Conservation (phyloP, 37 sponge, comb jelly and placozoan genomes). For the Oopsacas minuta region DNA sequence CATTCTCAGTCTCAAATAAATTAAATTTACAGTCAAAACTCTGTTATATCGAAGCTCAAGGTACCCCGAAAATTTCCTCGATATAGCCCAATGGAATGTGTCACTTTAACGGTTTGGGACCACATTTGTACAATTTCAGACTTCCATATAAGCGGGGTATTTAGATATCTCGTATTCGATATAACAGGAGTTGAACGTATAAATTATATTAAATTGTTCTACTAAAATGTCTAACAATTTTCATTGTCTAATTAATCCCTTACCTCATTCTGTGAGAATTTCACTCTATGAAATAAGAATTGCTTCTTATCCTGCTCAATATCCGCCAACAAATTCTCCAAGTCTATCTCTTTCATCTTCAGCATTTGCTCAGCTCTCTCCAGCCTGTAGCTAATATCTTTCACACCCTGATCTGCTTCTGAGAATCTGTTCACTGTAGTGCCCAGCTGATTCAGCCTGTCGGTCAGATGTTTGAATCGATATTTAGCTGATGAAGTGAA, state of each 20-base stretch:
- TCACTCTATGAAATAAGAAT: background rate
- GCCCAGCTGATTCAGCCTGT: background rate
- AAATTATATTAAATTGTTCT: background rate
- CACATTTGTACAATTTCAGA: too few relatives aligned
- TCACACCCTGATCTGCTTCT: background rate
- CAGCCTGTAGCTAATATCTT: background rate
- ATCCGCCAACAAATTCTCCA: background rate
- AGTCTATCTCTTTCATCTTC: background rate
- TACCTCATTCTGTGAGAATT: background rate
- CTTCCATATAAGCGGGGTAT: too few relatives aligned
- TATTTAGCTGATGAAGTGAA: background rate
- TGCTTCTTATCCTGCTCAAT: background rate
- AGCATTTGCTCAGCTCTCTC: background rate
- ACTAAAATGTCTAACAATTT: background rate
- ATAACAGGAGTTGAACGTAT: too few relatives aligned
- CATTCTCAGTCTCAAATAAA: background rate
- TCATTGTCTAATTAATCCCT: too few relatives aligned
- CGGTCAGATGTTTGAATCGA: background rate
- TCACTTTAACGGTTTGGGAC: too few relatives aligned
- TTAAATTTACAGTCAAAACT: background rate
- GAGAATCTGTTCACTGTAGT: background rate
- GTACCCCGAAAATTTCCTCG: too few relatives aligned
- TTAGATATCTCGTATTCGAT: too few relatives aligned
- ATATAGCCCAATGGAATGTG: too few relatives aligned
- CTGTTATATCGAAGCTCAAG: too few relatives aligned